A percentile compares a stretch with the other conserved stretches of the same genome.
Evolutionary conservation across 2,113 vertebrate species (phyloP).

Genomic region (Progne subis): DNA sequence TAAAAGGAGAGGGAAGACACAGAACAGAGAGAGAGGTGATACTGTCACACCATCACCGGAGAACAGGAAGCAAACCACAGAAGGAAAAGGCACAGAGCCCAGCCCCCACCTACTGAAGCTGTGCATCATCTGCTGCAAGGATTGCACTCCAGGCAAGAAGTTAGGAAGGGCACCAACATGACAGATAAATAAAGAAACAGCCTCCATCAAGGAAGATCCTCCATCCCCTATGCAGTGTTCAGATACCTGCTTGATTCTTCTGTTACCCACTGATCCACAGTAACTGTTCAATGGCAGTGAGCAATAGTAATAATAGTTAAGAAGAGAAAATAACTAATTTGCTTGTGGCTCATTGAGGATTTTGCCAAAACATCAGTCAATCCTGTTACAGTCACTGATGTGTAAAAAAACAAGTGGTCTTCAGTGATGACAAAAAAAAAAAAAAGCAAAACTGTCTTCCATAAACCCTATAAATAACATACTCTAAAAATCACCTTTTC

Average conservation of each 20-base stretch:
- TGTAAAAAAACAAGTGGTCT: not conserved
- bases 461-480: not conserved
- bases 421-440: not conserved
- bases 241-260: not conserved
- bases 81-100: not conserved
- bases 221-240: not conserved
- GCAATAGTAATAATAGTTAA: not conserved
- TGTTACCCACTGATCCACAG: not conserved
- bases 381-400: not conserved
- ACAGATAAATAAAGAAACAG: not conserved
- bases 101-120: not conserved
- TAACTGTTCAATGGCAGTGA: not conserved
- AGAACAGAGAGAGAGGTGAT: not conserved
- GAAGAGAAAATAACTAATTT: slow-evolving; percentile 6
- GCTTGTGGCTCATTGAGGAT: not conserved
- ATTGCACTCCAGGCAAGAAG: not conserved
- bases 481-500: not conserved
- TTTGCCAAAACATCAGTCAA: slow-evolving; percentile 2
- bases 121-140: not conserved
- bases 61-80: not conserved
- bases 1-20: not conserved
- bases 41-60: not conserved
- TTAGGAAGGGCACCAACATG: fast-evolving
- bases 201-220: not conserved
- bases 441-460: not conserved